phyloP scores from a whole-genome alignment of 2,113 vertebrate species.

The Microcebus lehilahytsara region DNA sequence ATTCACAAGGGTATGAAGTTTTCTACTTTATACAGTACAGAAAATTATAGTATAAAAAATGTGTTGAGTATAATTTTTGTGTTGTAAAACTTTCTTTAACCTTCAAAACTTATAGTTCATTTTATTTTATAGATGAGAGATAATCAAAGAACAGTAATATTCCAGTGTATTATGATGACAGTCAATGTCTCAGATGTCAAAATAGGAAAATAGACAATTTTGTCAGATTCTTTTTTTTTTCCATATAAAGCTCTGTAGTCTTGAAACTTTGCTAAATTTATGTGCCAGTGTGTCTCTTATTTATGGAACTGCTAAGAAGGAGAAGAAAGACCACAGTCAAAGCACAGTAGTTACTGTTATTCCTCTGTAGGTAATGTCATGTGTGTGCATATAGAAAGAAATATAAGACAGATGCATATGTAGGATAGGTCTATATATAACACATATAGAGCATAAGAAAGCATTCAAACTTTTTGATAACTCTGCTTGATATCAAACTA shows the following conservation, averaged over 20 bases:
- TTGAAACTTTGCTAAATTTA: neutral
- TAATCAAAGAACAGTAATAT: neutral
- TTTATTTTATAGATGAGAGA: neutral
- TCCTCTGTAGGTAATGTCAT: neutral
- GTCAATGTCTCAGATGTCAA: neutral
- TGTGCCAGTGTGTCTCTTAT: neutral
- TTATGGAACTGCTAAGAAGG: neutral
- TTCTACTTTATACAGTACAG: neutral
- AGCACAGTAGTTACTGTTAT: neutral
- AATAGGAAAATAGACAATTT: neutral
- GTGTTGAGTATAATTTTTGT: neutral
- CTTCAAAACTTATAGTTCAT: constrained; percentile 5
- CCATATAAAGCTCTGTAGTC: neutral
- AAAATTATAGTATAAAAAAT: neutral
- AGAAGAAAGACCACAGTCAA: neutral
- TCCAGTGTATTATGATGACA: neutral
- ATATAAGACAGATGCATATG: neutral
- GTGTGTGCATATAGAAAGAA: neutral
- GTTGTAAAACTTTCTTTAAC: neutral
- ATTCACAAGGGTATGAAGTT: neutral
- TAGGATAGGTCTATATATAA: neutral
- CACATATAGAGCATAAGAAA: neutral
- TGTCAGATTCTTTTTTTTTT: neutral
- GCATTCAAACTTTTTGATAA: neutral
- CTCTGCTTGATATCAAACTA: neutral